Evolutionary conservation across 2,113 vertebrate genomes (phyloP), one percentile per base, ranked within the genome.

Genomic region (Drymodes brunneopygia): DNA sequence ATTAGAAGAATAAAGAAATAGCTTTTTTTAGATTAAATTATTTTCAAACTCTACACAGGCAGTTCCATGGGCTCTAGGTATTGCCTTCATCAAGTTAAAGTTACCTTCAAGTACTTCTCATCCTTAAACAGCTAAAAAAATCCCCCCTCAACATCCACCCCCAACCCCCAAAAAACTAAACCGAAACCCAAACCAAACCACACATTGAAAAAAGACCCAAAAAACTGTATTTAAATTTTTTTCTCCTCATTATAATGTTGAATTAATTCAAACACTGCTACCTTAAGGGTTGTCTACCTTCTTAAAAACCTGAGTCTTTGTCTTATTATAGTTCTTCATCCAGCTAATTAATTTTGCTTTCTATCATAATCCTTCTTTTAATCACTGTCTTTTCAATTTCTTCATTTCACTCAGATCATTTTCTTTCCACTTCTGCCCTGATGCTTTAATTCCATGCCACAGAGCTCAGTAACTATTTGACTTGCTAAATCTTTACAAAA

Each of bases 381-480:
- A 81, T 95, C 66, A 90, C 8, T 75, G 5, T 54, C 20, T 73
- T 72, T 86, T 53, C 13, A 82, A 28, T 81, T 82, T 77, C 57
- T 89, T 66, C 20, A 38, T 88, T 95, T 95, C 31, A 47, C 20
- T 61, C 16, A 78, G 28, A 65, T 90, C 2, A 67, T 71, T 57
- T 42, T 73, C 70, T 88, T 95, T 96, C n/a, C 42, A 45, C 9
- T 51, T 94, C 40, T 92, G 22, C 54, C 38, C 27, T 44, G 60
- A 70, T 64, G 25, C 70, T 93, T 92, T 91, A 92, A 88, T 95
- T 95, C 75, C 74, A 79, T 0, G 7, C 27, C 40, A 79, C 56
- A 81, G 20, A 95, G 27, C 62, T 94, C 73, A 90, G 53, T 20
- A 92, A 69, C 69, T 89, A 72, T 93, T 87, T 93, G 77, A 74